Percentiles rank a stretch among this genome's conserved stretches.
Conservation (phyloP, 2,888 invertebrate genomes). For the Dicroscelio sp. region DNA sequence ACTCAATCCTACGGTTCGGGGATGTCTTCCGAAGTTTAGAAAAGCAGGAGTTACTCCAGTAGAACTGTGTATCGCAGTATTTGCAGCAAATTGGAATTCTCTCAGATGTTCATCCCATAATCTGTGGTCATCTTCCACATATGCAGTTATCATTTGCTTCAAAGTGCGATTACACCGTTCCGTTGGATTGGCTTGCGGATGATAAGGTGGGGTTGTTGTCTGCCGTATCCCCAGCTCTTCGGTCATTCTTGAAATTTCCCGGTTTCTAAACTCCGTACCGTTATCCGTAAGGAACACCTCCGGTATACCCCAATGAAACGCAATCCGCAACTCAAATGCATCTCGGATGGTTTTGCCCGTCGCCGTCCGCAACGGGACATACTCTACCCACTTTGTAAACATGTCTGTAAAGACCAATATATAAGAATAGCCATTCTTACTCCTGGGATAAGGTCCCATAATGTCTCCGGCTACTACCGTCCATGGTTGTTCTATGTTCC, state of each 20-base stretch:
- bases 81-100: constrained; percentile 67
- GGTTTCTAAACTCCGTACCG: background rate
- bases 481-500: background rate
- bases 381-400: background rate
- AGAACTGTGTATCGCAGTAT: constrained; percentile 68
- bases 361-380: background rate
- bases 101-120: constrained; percentile 56
- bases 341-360: background rate
- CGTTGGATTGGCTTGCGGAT: background rate
- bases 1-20: background rate
- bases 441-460: constrained; percentile 15
- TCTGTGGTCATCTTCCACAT: constrained; percentile 27
- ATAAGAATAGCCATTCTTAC: background rate
- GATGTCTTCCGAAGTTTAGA: constrained; percentile 76
- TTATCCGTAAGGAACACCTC: background rate
- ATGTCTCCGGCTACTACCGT: background rate
- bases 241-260: background rate
- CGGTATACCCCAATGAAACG: background rate
- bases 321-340: background rate
- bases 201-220: background rate
- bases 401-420: background rate
- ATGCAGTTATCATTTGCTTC: constrained; percentile 42
- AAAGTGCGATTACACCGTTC: background rate
- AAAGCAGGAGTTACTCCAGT: constrained; percentile 68
- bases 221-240: background rate